phyloP scores from a whole-genome alignment of 2,113 vertebrate genomes.

The Pachypanchax playfairii region DNA sequence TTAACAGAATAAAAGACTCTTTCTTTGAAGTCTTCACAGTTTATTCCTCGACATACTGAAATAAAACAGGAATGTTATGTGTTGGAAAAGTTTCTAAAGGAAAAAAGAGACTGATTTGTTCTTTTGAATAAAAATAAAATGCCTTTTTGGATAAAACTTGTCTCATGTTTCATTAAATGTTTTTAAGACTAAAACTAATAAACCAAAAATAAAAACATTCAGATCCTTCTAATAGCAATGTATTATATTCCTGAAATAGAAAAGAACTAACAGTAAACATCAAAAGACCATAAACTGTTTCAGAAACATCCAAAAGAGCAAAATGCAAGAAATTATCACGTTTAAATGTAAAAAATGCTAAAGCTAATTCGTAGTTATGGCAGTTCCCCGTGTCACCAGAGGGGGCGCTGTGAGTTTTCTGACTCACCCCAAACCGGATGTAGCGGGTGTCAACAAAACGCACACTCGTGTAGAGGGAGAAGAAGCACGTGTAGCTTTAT shows the following conservation, averaged over 20 bases:
- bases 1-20: not conserved
- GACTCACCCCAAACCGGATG: slow-evolving; percentile 23
- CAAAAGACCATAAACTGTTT: too few species aligned
- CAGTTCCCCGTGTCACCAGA: not conserved
- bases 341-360: too few species aligned
- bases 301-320: too few species aligned
- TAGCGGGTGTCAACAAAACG: slow-evolving; percentile 60
- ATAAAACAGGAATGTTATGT: too few species aligned
- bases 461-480: slow-evolving; percentile 46
- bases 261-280: too few species aligned
- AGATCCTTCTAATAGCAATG: too few species aligned
- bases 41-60: too few species aligned
- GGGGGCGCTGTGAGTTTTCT: not conserved
- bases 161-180: not conserved
- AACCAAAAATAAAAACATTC: too few species aligned
- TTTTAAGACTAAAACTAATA: not conserved
- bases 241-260: too few species aligned
- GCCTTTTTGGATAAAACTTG: not conserved
- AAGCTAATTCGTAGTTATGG: not conserved
- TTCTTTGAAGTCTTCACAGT: slow-evolving; percentile 7
- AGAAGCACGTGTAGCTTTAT: slow-evolving; percentile 21
- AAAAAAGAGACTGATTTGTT: not conserved
- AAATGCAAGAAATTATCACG: too few species aligned
- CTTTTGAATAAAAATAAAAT: not conserved
- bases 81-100: too few species aligned